phyloP scores from a whole-genome alignment of 2,797 vertebrate species.

The Remorina albescens region DNA sequence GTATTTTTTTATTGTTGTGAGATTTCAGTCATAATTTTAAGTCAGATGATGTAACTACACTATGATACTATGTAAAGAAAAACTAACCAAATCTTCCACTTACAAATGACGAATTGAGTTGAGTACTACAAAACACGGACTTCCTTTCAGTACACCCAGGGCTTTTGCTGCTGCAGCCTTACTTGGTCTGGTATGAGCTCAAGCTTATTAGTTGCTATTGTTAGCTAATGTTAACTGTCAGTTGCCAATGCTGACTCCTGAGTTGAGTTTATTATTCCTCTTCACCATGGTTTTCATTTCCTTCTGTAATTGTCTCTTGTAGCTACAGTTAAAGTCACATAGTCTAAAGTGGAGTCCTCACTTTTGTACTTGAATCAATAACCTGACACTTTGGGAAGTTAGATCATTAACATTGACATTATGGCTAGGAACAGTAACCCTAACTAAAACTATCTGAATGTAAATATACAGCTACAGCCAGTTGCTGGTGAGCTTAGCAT shows the following conservation, averaged over 20 bases:
- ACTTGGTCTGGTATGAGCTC: background rate
- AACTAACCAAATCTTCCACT: background rate
- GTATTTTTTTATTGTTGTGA: background rate
- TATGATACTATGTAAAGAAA: background rate
- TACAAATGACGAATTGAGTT: background rate
- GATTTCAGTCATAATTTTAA: background rate
- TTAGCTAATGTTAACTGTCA: background rate
- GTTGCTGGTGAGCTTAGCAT: too few relatives aligned
- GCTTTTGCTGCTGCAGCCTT: background rate
- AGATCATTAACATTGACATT: too few relatives aligned
- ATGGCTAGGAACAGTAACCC: background rate
- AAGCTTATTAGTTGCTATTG: background rate
- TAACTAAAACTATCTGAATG: too few relatives aligned
- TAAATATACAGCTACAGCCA: too few relatives aligned
- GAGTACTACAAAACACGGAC: background rate
- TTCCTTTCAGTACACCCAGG: background rate
- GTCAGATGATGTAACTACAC: background rate
- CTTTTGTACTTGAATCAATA: background rate
- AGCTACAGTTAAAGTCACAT: constrained; percentile 2
- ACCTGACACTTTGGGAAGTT: background rate
- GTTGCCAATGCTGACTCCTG: background rate
- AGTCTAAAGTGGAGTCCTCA: constrained; percentile 10
- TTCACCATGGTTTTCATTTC: constrained; percentile 27
- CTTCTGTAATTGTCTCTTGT: constrained; percentile 47
- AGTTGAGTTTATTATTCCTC: constrained; percentile 6